Evolutionary conservation across 2,888 invertebrate species (phyloP), one percentile per base, ranked within the genome.

Genomic region (Brachyptera putata): DNA sequence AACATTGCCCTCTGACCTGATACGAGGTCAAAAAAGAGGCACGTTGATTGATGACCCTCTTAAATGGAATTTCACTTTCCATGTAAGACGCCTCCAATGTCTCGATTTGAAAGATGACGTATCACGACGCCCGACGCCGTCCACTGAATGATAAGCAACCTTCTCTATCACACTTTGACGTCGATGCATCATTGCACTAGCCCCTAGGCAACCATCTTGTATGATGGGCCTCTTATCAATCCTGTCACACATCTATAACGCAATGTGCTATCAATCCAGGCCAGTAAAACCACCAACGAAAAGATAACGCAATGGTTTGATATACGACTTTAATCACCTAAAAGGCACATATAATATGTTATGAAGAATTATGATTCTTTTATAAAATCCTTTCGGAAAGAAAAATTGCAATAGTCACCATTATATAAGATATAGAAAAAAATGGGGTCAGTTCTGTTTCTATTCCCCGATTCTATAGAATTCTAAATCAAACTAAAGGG

Each of bases 401-500:
- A 30, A 53, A 53, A 53, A 53, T 53, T 53, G 53, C 21, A 34
- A 34, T 34, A 53, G 36, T 36, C 36, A 36, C 53, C 53, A 22
- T 36, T 34, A 36, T n/a, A 46, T 16, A 30, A n/a, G n/a, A 46
- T 24, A 24, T 21, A 14, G 16, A 14, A 3, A 34, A 14, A 21
- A 14, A 34, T 7, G 30, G 50, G 53, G 34, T 13, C n/a, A 46
- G n/a, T 46, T 41, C 41, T n/a, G n/a, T n/a, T n/a, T n/a, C n/a
- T n/a, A 41, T 41, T 21, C 41, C 9, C 7, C 22, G 46, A 46
- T 30, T 30, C 53, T 21, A n/a, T n/a, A n/a, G 21, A 61, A 63
- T 58, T 61, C 58, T 63, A 58, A 61, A 61, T 63, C 61, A 61
- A 58, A 58, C 63, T 37, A 58, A 53, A 62, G 63, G 58, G 63